Base-by-base conservation (phyloP, 2,113 vertebrate species). In the Pao palembangensis region DNA sequence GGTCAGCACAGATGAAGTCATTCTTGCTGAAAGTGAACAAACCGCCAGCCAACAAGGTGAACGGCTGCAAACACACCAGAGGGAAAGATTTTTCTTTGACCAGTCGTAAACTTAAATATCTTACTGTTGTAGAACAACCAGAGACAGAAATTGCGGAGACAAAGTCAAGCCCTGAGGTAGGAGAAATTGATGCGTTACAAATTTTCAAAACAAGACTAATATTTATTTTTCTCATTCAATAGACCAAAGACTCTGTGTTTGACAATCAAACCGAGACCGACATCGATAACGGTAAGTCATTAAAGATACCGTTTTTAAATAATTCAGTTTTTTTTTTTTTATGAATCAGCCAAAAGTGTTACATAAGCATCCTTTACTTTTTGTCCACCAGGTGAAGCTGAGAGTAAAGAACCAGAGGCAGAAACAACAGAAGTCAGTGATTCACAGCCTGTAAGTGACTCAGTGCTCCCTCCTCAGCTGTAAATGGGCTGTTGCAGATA, bases 61-160 rank as follows among this genome's bases (percentile, higher is more conserved):
- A 62, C 6, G 5, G 10, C 38, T 25, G 5, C 61, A 73, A 38
- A 43, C 2, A 1, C 4, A 34, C 21, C 5, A 47, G 2, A 11
- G n/a, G 8, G 19, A 25, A 18, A 15, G 5, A 50, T 8, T 38
- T 38, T 1, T 11, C 2, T 0, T 38, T 47, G 2, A 23, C 7
- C 66, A 42, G 44, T 8, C 0, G 2, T 20, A 72, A 41, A 64
- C 49, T 15, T 13, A 7, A 13, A 8, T 4, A 17, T 57, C 0
- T 75, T n/a, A 11, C 67, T 20, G 43, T 12, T 67, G 51, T 23
- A 88, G 88, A 66, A 1, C 80, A 65, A 78, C 8, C 18, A 0
- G 67, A 79, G 59, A n/a, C 65, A 43, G 64, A 58, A 1, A 46
- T 4, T 43, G 53, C 23, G 16, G 50, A 55, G 15, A 15, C 31